Conservation (phyloP, 2,113 vertebrate genomes). For the Pimephales promelas region DNA sequence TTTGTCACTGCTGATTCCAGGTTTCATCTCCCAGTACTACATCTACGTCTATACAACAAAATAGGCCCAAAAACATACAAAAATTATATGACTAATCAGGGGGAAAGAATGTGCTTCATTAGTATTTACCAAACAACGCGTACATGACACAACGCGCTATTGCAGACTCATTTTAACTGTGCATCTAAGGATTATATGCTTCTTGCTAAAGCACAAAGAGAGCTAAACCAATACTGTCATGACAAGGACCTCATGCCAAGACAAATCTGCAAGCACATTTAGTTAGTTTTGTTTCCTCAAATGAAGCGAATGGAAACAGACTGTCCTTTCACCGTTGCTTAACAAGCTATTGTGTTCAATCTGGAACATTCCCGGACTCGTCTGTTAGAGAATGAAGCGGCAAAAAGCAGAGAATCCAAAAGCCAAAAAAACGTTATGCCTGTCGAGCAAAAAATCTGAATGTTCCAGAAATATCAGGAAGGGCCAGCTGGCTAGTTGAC, state of each 20-base stretch:
- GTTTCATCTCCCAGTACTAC: not conserved
- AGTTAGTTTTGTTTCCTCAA: conserved; percentile 16
- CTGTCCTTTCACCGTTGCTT: conserved; percentile 39
- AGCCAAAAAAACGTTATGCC: conserved; percentile 57
- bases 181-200: not conserved
- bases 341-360: conserved; percentile 57
- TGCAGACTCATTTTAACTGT: not conserved
- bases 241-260: not conserved
- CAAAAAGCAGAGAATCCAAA: conserved; percentile 65
- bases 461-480: conserved; percentile 64
- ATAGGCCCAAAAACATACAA: not conserved
- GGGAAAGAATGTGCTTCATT: not conserved
- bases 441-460: conserved; percentile 34
- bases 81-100: not conserved
- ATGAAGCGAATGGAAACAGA: conserved; percentile 65
- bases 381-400: conserved; percentile 64
- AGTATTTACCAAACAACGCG: not conserved
- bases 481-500: conserved; percentile 45
- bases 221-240: conserved; percentile 5
- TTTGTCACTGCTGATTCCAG: not conserved
- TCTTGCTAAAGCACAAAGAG: not conserved
- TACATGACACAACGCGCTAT: not conserved
- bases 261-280: not conserved
- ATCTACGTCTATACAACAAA: not conserved
- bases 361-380: conserved; percentile 65